These are phyloP conservation scores for Thaleichthys pacificus DNA, from an alignment of 2,797 vertebrate genomes.

Conservation along the genomic window DNA sequence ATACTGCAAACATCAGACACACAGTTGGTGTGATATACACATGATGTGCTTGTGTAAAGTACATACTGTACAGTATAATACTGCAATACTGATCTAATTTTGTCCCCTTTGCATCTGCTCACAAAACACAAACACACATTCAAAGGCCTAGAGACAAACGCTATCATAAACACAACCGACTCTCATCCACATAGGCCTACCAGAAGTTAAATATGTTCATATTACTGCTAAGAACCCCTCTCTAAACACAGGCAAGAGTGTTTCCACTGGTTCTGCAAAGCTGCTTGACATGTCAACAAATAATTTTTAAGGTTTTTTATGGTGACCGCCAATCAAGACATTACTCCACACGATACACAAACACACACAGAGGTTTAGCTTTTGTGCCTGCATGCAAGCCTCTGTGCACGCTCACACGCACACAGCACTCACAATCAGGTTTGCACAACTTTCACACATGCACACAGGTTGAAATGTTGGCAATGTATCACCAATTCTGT, in stretches of 20 bases:
- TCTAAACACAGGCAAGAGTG: conserved; percentile 52
- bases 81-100: background rate
- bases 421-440: background rate
- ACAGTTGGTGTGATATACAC: background rate
- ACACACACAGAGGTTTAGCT: conserved; percentile 1
- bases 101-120: background rate
- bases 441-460: background rate
- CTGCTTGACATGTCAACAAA: conserved; percentile 19
- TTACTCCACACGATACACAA: conserved; percentile 9
- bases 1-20: background rate
- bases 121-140: background rate
- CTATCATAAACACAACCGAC: background rate
- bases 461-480: conserved; percentile 66
- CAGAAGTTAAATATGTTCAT: conserved; percentile 41
- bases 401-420: background rate
- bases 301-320: conserved; percentile 1
- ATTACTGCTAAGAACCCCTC: conserved; percentile 54
- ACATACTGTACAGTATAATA: background rate
- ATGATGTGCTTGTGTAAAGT: background rate
- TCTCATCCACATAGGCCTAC: conserved; percentile 26
- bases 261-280: conserved; percentile 37
- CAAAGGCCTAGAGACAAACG: conserved; percentile 29
- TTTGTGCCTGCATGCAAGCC: background rate
- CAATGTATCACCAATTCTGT: conserved; percentile 63
- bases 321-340: conserved; percentile 18